Percentiles rank a stretch among this genome's conserved stretches.
Evolutionary conservation across 1,140 invertebrate genomes (phyloP).

Genomic region (Cataglyphis hispanica): DNA sequence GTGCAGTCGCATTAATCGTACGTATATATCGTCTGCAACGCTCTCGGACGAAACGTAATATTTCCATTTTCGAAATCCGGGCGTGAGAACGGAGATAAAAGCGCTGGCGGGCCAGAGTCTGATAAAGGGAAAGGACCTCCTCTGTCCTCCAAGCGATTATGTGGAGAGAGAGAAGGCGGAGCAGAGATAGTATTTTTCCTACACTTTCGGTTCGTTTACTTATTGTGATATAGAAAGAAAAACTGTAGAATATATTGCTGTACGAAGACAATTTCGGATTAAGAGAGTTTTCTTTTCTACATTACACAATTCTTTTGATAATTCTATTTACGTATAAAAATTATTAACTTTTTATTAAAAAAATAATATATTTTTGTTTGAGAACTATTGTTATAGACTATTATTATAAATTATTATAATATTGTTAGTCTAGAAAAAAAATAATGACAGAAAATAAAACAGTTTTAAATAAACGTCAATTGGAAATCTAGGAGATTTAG

Average conservation of each 20-base stretch:
- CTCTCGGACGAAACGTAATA: constrained; percentile 47
- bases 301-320: not conserved
- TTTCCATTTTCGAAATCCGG: constrained; percentile 54
- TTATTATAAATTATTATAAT: not conserved
- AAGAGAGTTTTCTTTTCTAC: not conserved
- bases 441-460: not conserved
- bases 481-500: not conserved
- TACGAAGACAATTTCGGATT: not conserved
- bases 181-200: not conserved
- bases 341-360: not conserved
- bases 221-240: not conserved
- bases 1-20: constrained; percentile 36
- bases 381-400: not conserved
- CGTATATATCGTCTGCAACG: constrained; percentile 39
- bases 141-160: constrained; percentile 27
- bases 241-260: not conserved
- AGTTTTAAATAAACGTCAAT: not conserved
- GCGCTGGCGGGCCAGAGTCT: constrained; percentile 25
- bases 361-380: not conserved
- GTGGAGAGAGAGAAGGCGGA: not conserved
- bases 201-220: constrained; percentile 16
- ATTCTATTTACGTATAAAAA: not conserved
- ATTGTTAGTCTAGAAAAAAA: not conserved
- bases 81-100: constrained; percentile 74
- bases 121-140: constrained; percentile 60